Base-by-base conservation (phyloP, 2,113 vertebrate genomes). In the Pogonocichla stellata region DNA sequence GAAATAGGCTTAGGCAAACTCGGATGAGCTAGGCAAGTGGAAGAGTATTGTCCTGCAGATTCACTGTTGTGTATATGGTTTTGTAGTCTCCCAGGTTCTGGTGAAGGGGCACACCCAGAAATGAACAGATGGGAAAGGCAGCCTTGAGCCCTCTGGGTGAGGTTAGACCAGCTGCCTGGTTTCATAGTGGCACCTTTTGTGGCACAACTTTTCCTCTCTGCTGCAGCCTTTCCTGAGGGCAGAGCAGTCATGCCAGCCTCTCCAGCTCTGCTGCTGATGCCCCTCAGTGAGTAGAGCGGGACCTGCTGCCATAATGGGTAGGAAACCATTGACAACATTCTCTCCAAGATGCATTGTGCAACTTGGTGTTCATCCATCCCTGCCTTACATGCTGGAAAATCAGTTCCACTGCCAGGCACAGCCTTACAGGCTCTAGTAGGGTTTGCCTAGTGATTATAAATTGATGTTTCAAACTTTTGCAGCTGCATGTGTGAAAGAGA, bases 321-420 rank as follows among this genome's bases (percentile, higher is more conserved):
- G 31, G 64, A 92, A 72, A 58, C 20, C 58, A 42, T 43, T 31
- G 79, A 47, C 33, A 73, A 34, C 2, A 1, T 78, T 73, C n/a
- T 90, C 20, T 54, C 25, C 20, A 12, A 28, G 64, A 54, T 2
- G 2, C 1, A 1, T 42, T 61, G 31, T 80, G 47, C 33, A 74
- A 47, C 24, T 14, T 4, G 4, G 12, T 8, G 1, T 86, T 72
- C 0, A 0, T 77, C 33, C 20, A 19, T 75, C 54, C 26, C 18
- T 66, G 33, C 9, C 1, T 58, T 62, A 62, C 11, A 0, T 28
- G n/a, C 43, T 2, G 4, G 83, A 84, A 93, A 71, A 67, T 89
- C 1, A 4, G 28, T 71, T 86, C 72, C 20, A 9, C 29, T 25
- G 22, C 80, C 48, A 60, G 64, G 56, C 42, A n/a, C 33, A n/a